A percentile compares a stretch with the other conserved stretches of the same genome.
phyloP scores from a whole-genome alignment of 2,113 vertebrate genomes.

The Limanda limanda region DNA sequence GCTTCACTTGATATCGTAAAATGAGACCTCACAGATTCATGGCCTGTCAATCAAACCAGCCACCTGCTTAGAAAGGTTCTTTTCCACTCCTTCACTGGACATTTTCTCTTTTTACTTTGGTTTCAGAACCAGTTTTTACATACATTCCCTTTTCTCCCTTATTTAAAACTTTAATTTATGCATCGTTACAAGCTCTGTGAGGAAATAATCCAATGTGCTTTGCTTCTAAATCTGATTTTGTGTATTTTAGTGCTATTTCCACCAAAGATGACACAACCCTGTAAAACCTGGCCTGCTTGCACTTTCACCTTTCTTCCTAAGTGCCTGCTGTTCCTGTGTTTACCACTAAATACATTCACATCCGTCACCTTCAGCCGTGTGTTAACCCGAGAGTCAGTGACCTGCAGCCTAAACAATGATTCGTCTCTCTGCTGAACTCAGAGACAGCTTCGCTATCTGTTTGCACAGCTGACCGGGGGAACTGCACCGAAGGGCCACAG shows the following conservation, averaged over 20 bases:
- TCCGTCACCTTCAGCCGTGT: neutral
- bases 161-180: no score
- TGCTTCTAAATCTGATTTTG: neutral
- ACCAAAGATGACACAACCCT: neutral
- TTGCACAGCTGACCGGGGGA: slow-evolving; percentile 71
- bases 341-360: neutral
- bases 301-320: neutral
- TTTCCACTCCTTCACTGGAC: no score
- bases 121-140: no score
- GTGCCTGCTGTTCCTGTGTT: neutral
- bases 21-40: no score
- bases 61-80: no score
- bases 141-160: no score
- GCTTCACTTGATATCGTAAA: no score
- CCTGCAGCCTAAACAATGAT: slow-evolving; percentile 40
- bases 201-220: neutral
- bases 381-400: neutral
- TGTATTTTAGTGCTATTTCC: neutral
- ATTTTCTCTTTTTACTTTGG: no score
- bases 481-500: neutral
- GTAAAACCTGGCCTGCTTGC: neutral
- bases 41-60: no score
- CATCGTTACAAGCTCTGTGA: no score
- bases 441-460: slow-evolving; percentile 56
- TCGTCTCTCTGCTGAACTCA: slow-evolving; percentile 43